phyloP scores from a whole-genome alignment of 1,140 invertebrate species.

The Manduca sexta region DNA sequence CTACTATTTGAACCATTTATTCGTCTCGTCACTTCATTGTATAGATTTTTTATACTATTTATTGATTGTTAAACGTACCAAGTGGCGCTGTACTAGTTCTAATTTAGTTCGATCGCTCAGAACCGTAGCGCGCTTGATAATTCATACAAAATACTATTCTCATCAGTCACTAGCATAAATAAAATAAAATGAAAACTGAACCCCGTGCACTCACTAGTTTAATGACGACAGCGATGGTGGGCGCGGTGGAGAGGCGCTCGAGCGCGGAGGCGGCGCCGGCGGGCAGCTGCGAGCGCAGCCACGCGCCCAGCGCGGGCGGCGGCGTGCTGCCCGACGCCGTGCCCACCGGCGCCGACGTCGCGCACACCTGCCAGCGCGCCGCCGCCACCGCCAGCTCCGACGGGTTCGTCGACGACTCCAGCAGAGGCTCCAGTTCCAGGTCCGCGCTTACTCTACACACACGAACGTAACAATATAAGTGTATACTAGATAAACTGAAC shows the following conservation, averaged over 20 bases:
- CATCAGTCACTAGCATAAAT: conserved; percentile 13
- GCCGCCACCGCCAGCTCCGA: conserved; percentile 36
- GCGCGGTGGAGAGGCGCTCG: conserved; percentile 20
- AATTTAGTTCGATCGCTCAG: too few relatives aligned
- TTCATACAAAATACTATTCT: too few relatives aligned
- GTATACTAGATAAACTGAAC: too few relatives aligned
- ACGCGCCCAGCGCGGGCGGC: conserved; percentile 37
- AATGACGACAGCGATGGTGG: conserved; percentile 30
- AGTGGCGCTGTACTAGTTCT: too few relatives aligned
- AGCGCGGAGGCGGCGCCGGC: conserved; percentile 40
- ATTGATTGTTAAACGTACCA: too few relatives aligned
- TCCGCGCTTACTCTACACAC: conserved; percentile 35
- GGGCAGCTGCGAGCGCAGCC: conserved; percentile 51
- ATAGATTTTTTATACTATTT: too few relatives aligned
- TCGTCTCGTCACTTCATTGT: too few relatives aligned
- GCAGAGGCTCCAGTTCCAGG: conserved; percentile 35
- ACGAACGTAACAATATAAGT: not conserved
- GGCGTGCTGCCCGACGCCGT: conserved; percentile 24
- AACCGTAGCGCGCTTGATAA: too few relatives aligned
- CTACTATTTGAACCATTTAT: too few relatives aligned
- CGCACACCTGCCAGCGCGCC: conserved; percentile 40
- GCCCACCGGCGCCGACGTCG: conserved; percentile 21
- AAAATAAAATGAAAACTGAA: too few relatives aligned
- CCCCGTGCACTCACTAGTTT: conserved; percentile 42
- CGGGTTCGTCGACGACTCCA: conserved; percentile 22